Percentiles rank a stretch among this genome's conserved stretches.
Evolutionary conservation across 2,888 invertebrate species (phyloP).

Genomic region (Ernsta delagoae): DNA sequence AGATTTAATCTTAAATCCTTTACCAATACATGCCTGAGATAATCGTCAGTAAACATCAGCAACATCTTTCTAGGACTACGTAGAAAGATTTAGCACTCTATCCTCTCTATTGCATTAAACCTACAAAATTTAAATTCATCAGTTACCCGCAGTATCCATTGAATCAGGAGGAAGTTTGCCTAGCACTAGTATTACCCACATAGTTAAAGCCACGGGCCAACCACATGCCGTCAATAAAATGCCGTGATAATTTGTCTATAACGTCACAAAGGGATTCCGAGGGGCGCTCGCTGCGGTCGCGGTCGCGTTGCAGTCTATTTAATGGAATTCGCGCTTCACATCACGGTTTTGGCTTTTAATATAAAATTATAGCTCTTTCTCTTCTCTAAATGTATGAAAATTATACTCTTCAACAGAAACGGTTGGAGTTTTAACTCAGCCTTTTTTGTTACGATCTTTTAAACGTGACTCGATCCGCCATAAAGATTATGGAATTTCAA

Average conservation of each 20-base stretch:
- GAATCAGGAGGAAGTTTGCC: background rate
- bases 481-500: no score
- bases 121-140: no score
- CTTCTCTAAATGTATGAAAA: background rate
- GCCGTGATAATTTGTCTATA: slow-evolving; percentile 8
- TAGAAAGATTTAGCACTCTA: no score
- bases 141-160: no score
- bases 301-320: slow-evolving; percentile 3
- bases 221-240: slow-evolving; percentile 3
- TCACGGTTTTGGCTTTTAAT: background rate
- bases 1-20: no score
- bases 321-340: slow-evolving; percentile 4
- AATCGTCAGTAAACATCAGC: no score
- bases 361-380: background rate
- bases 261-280: slow-evolving; percentile 18
- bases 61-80: no score
- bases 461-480: no score
- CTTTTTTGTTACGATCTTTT: no score
- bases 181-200: background rate
- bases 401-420: background rate
- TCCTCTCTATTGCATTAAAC: no score
- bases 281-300: slow-evolving; percentile 2
- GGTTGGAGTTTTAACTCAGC: background rate
- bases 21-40: no score
- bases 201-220: background rate